A percentile compares a stretch with the other conserved stretches of the same genome.
phyloP scores from a whole-genome alignment of 2,888 invertebrate genomes.

The Anaspis maculata region DNA sequence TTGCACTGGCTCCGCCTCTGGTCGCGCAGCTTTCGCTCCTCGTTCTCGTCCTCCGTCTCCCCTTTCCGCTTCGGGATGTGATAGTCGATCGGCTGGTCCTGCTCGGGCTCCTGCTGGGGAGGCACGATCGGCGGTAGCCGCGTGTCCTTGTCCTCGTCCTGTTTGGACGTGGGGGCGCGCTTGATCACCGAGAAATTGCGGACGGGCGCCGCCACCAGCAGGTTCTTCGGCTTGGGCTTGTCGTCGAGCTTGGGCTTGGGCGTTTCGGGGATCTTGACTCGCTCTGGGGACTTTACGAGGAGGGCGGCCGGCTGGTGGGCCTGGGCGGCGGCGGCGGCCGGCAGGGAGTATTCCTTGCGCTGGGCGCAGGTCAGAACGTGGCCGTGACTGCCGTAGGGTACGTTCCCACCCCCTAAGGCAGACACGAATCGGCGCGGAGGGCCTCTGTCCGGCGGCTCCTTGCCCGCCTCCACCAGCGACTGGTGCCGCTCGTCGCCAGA shows the following conservation, averaged over 20 bases:
- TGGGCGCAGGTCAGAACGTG: conserved; percentile 76
- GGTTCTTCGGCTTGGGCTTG: conserved; percentile 31
- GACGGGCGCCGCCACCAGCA: conserved; percentile 28
- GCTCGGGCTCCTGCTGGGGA: conserved; percentile 28
- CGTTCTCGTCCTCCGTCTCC: conserved; percentile 58
- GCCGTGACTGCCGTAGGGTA: conserved; percentile 72
- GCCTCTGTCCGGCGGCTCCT: conserved; percentile 28
- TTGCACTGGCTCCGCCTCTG: conserved; percentile 56
- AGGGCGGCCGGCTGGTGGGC: too few species aligned
- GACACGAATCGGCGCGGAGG: conserved; percentile 65
- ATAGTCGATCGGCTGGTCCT: conserved; percentile 81
- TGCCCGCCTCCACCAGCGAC: conserved; percentile 21
- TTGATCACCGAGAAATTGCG: conserved; percentile 37
- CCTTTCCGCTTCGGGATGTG: conserved; percentile 75
- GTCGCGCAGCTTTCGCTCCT: conserved; percentile 59
- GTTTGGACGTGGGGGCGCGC: conserved; percentile 46
- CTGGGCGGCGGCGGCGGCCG: too few species aligned
- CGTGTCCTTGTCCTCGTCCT: conserved; percentile 34
- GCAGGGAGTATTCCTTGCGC: conserved; percentile 68
- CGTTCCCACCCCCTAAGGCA: conserved; percentile 71
- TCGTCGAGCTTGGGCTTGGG: conserved; percentile 52
- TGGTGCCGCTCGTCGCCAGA: too few species aligned
- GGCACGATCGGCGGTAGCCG: conserved; percentile 21
- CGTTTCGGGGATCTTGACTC: conserved; percentile 53
- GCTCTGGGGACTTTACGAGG: conserved; percentile 48